phyloP scores from a whole-genome alignment of 2,113 vertebrate genomes.

The Chaetodon trifascialis region DNA sequence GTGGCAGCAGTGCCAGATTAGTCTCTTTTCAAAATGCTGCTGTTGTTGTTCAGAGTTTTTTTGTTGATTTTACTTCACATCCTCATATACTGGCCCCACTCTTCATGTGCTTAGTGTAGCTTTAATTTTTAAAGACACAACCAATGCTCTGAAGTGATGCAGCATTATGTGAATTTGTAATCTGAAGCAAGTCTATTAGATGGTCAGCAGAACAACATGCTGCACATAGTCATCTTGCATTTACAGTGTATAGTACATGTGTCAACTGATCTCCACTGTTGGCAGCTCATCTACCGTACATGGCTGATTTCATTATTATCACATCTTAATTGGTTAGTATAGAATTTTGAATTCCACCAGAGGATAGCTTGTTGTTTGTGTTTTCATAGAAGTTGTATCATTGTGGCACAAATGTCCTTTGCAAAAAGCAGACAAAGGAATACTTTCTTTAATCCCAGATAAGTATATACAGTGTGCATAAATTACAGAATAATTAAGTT shows the following conservation, averaged over 20 bases:
- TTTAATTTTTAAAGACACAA: no score
- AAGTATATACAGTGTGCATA: background rate
- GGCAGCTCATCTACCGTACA: background rate
- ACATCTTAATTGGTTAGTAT: background rate
- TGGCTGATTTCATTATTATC: background rate
- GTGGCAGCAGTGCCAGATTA: no score
- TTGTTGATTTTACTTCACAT: no score
- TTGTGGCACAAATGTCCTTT: background rate
- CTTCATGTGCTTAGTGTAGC: no score
- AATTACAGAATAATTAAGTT: conserved; percentile 8
- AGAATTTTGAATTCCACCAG: no score
- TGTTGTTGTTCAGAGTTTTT: no score
- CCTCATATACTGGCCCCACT: no score
- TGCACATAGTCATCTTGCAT: no score
- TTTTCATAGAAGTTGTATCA: background rate
- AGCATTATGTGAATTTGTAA: no score
- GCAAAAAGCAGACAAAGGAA: background rate
- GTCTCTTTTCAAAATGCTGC: no score
- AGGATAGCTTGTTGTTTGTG: background rate
- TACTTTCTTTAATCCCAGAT: background rate
- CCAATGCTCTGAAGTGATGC: no score
- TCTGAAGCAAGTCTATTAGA: background rate
- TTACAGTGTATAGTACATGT: background rate
- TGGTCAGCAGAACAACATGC: background rate
- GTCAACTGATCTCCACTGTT: background rate